phyloP scores from a whole-genome alignment of 2,888 invertebrate genomes.

The Siphonodentalium dalli region DNA sequence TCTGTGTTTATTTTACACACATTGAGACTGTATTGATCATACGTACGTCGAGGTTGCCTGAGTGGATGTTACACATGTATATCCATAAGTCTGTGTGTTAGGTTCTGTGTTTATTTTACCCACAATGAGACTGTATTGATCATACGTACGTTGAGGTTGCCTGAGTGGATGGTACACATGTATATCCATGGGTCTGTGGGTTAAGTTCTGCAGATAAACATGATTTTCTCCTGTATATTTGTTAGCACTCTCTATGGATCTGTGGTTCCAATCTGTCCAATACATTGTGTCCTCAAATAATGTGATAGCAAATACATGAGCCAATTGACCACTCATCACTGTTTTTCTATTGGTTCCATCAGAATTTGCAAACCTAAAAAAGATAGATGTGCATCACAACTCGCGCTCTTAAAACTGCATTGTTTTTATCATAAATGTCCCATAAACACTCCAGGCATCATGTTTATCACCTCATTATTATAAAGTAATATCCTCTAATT shows the following conservation, averaged over 20 bases:
- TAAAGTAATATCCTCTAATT: too few species aligned
- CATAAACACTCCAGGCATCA: neutral
- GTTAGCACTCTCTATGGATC: constrained; percentile 89
- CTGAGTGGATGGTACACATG: constrained; percentile 89
- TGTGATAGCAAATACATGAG: constrained; percentile 78
- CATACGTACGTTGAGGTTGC: constrained; percentile 72
- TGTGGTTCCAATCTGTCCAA: constrained; percentile 99
- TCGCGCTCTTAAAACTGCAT: neutral
- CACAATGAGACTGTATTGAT: too few species aligned
- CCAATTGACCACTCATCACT: constrained; percentile 79
- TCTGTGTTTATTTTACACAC: too few species aligned
- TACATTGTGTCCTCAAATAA: constrained; percentile 74
- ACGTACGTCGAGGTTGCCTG: constrained; percentile 73
- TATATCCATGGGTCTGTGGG: constrained; percentile 93
- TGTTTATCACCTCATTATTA: neutral
- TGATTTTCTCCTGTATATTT: constrained; percentile 79
- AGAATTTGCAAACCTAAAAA: constrained; percentile 72
- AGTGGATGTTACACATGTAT: constrained; percentile 90
- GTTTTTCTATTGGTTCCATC: constrained; percentile 84
- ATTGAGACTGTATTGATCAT: too few species aligned
- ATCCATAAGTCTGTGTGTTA: constrained; percentile 94
- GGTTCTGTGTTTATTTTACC: too few species aligned
- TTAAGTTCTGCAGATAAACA: constrained; percentile 82
- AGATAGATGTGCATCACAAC: neutral
- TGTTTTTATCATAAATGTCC: neutral